Base-by-base conservation (phyloP, 2,888 invertebrate genomes). In the Antitype chi region DNA sequence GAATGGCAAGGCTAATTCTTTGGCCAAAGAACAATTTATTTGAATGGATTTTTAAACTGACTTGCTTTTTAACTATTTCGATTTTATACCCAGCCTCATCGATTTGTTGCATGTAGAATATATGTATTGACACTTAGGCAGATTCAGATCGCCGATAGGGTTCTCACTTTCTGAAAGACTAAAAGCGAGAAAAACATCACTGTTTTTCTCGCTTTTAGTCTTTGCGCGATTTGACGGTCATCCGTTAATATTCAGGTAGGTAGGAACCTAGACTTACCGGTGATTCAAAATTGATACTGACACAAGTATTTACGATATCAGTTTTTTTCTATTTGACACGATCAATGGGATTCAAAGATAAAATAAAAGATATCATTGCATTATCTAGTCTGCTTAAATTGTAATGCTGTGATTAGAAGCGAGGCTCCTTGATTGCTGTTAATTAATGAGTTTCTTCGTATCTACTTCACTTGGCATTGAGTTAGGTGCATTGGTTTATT, bases 261-360 rank as follows among this genome's bases (percentile, higher is more conserved):
- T 57, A 62, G n/a, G 9, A 38, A 52, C 53, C 11, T 28, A 32
- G 13, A 15, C 57, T n/a, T 32, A 2, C 59, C 25, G 23, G n/a
- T 62, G 28, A 63, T 47, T 53, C 3, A 32, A 47, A 53, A 15
- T 32, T 49, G 32, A 59, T 49, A 49, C 43, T 28, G 5, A 38
- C n/a, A 43, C 5, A n/a, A 70, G 20, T 49, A 38, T 11, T 20
- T 60, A 28, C 38, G 47, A 63, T 28, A 49, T 49, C 53, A 49
- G 47, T 11, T 47, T 62, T 70, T 62, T 70, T 79, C 38, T 0
- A 28, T 23, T 68, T n/a, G 43, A 1, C 25, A n/a, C 15, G 28
- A 38, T 20, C 62, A 70, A 70, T 62, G 23, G 70, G 38, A 63
- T 79, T 77, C 62, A 70, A 78, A 55, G 60, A 78, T 77, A 38